Evolutionary conservation across 2,797 vertebrate genomes (phyloP).

Genomic region (Trematomus bernacchii): DNA sequence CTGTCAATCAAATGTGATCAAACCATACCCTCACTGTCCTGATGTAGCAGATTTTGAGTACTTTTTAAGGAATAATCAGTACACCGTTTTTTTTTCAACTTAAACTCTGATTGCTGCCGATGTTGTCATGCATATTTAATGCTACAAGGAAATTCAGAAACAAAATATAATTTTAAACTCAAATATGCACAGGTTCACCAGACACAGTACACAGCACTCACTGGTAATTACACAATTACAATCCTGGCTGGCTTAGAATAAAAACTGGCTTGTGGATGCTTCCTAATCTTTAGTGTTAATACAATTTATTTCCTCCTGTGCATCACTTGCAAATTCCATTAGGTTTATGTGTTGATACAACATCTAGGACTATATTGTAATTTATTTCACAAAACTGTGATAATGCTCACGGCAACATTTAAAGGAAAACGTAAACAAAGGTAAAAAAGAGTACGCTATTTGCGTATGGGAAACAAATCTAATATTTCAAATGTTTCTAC

Average conservation of each 20-base stretch:
- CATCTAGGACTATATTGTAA: background rate
- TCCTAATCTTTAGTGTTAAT: conserved; percentile 6
- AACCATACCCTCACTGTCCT: background rate
- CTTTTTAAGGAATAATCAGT: background rate
- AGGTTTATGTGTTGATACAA: background rate
- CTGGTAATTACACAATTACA: conserved; percentile 24
- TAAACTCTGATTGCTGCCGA: background rate
- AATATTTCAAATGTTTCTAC: no score
- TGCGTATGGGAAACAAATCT: background rate
- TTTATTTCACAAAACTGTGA: background rate
- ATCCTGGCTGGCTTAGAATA: conserved; percentile 15
- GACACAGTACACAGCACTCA: conserved; percentile 5
- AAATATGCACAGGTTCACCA: background rate
- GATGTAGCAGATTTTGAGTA: background rate
- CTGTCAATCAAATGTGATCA: conserved; percentile 7
- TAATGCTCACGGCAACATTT: conserved; percentile 14
- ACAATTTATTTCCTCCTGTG: background rate
- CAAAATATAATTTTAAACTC: conserved; percentile 4
- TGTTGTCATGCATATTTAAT: conserved; percentile 11
- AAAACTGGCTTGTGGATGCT: conserved; percentile 15
- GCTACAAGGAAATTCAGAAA: background rate
- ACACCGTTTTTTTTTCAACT: background rate
- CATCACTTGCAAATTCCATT: background rate
- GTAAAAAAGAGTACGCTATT: conserved; percentile 13
- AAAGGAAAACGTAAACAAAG: conserved; percentile 12